phyloP scores from a whole-genome alignment of 2,888 invertebrate genomes.

The Andrena camellia region DNA sequence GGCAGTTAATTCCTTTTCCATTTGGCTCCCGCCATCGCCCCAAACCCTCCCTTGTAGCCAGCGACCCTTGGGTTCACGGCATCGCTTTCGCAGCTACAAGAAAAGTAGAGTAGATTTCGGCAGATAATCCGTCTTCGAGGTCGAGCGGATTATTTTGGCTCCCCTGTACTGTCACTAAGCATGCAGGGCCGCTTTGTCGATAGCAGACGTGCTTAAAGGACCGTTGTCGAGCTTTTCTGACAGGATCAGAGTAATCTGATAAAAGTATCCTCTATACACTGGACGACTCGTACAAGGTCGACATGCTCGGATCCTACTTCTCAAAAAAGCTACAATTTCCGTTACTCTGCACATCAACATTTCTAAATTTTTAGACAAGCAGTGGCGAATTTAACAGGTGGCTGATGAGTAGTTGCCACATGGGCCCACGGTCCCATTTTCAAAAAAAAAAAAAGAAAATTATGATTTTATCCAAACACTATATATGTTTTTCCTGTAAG shows the following conservation, averaged over 20 bases:
- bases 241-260: conserved; percentile 19
- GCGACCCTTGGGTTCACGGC: conserved; percentile 13
- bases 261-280: conserved; percentile 1
- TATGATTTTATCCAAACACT: too few species aligned
- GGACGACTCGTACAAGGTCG: neutral
- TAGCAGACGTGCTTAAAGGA: conserved; percentile 18
- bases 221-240: conserved; percentile 22
- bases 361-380: too few species aligned
- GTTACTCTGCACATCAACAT: neutral
- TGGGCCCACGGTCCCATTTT: too few species aligned
- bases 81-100: neutral
- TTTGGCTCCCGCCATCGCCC: conserved; percentile 7
- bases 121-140: conserved; percentile 50
- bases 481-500: too few species aligned
- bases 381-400: too few species aligned
- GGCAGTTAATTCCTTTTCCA: conserved; percentile 5
- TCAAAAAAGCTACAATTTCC: neutral
- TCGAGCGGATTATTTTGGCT: conserved; percentile 42
- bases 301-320: neutral
- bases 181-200: conserved; percentile 35
- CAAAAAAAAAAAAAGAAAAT: too few species aligned
- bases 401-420: too few species aligned
- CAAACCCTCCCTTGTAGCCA: neutral
- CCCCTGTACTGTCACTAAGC: conserved; percentile 45
- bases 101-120: conserved; percentile 14